Percentiles rank a stretch among this genome's conserved stretches.
Evolutionary conservation across 1,140 invertebrate genomes (phyloP).

Genomic region (Elymnias hypermnestra): DNA sequence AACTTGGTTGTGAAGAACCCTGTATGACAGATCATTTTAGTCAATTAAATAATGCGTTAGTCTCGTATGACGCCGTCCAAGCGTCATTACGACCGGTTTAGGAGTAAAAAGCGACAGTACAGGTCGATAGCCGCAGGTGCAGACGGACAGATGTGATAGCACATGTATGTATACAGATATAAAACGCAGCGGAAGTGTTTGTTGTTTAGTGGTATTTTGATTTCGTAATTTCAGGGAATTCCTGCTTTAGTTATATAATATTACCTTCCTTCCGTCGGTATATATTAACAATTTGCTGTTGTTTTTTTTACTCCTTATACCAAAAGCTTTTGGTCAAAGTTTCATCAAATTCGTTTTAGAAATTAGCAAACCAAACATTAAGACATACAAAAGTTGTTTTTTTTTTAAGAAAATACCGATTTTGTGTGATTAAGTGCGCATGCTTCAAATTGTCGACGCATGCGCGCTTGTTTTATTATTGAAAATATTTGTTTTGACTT

Average conservation of each 20-base stretch:
- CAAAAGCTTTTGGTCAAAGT: no score
- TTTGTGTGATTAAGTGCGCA: no score
- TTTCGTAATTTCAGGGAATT: neutral
- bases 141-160: conserved; percentile 34
- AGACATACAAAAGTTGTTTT: no score
- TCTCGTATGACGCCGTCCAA: conserved; percentile 20
- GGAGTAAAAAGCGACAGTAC: conserved; percentile 45
- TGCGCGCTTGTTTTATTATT: no score
- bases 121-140: conserved; percentile 55
- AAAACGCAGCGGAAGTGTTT: conserved; percentile 15
- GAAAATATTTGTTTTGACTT: no score
- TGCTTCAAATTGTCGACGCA: no score
- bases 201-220: conserved; percentile 11
- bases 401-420: no score
- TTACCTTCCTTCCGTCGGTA: no score
- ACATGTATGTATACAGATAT: conserved; percentile 9
- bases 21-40: neutral
- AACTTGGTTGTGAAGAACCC: neutral
- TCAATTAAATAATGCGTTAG: neutral
- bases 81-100: conserved; percentile 36
- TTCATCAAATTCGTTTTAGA: no score
- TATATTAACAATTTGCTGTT: no score
- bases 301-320: no score
- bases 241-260: neutral
- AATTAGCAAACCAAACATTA: no score